phyloP scores from a whole-genome alignment of 2,113 vertebrate genomes.

The Solea senegalensis region DNA sequence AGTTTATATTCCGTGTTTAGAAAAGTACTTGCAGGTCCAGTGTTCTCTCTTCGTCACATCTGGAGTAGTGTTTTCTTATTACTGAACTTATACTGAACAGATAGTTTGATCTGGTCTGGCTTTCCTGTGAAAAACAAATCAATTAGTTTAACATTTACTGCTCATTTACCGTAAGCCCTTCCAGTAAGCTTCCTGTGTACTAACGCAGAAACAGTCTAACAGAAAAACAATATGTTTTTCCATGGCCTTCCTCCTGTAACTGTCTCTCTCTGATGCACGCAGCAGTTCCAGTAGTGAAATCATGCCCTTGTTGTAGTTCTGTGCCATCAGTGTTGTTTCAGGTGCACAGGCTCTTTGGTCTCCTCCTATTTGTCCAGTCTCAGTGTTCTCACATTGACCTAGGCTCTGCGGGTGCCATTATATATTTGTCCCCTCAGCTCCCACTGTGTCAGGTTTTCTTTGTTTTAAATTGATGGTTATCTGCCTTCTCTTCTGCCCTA shows the following conservation, averaged over 20 bases:
- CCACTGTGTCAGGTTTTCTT: slow-evolving; percentile 23
- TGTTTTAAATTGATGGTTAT: slow-evolving; percentile 61
- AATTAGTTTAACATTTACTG: neutral
- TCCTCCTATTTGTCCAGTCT: slow-evolving; percentile 67
- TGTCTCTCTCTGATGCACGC: slow-evolving; percentile 12
- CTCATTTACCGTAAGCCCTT: slow-evolving; percentile 12
- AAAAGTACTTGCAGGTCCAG: slow-evolving; percentile 44
- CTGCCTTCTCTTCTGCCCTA: slow-evolving; percentile 46
- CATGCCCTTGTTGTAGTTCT: slow-evolving; percentile 43
- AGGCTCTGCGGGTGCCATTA: slow-evolving; percentile 42
- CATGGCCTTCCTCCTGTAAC: slow-evolving; percentile 30
- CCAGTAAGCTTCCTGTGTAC: slow-evolving; percentile 23
- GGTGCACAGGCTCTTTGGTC: slow-evolving; percentile 56
- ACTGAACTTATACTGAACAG: slow-evolving; percentile 9
- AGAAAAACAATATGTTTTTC: slow-evolving; percentile 32
- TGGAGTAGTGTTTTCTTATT: slow-evolving; percentile 20
- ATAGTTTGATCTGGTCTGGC: slow-evolving; percentile 13
- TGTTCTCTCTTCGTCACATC: slow-evolving; percentile 21
- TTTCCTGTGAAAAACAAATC: slow-evolving; percentile 21
- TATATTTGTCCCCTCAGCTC: slow-evolving; percentile 27
- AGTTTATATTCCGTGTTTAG: neutral
- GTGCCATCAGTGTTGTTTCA: slow-evolving; percentile 77
- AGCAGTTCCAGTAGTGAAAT: slow-evolving; percentile 45
- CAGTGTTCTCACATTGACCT: slow-evolving; percentile 34
- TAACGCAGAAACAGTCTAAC: slow-evolving; percentile 18